Evolutionary conservation across 2,113 vertebrate species (phyloP).

Genomic region (Charina bottae): DNA sequence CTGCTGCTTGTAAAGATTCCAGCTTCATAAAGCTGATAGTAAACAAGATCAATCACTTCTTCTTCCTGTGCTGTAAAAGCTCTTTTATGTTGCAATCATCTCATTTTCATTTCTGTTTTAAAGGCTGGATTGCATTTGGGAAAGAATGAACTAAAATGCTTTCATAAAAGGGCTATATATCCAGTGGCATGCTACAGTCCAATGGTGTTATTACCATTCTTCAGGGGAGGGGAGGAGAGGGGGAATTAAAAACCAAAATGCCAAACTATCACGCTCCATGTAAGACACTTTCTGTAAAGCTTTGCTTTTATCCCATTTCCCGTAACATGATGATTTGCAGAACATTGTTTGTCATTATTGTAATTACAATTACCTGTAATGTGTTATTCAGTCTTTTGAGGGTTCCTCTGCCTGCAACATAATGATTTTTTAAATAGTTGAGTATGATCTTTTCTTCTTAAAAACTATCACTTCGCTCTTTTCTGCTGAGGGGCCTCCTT

Average conservation of each 20-base stretch:
- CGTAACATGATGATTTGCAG: neutral
- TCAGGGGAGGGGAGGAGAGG: neutral
- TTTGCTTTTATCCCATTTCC: constrained; percentile 38
- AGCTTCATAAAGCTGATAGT: neutral
- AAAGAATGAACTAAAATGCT: constrained; percentile 18
- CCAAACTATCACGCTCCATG: neutral
- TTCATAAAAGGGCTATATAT: neutral
- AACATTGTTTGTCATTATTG: constrained; percentile 33
- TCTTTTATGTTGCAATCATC: neutral
- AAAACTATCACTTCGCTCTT: neutral
- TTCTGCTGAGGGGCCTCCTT: neutral
- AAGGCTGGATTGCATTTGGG: neutral
- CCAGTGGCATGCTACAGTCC: neutral
- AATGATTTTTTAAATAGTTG: neutral
- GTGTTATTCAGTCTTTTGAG: constrained; percentile 52
- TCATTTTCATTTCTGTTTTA: constrained; percentile 39
- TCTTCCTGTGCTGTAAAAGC: neutral
- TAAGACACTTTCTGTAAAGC: constrained; percentile 7
- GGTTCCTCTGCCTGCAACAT: constrained; percentile 53
- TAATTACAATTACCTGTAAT: constrained; percentile 35
- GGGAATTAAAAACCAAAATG: neutral
- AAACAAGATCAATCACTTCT: neutral
- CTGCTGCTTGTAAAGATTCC: constrained; percentile 40
- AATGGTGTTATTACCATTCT: neutral
- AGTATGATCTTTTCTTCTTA: neutral